Evolutionary conservation across 2,797 vertebrate species (phyloP).

Genomic region (Bufotes viridis): DNA sequence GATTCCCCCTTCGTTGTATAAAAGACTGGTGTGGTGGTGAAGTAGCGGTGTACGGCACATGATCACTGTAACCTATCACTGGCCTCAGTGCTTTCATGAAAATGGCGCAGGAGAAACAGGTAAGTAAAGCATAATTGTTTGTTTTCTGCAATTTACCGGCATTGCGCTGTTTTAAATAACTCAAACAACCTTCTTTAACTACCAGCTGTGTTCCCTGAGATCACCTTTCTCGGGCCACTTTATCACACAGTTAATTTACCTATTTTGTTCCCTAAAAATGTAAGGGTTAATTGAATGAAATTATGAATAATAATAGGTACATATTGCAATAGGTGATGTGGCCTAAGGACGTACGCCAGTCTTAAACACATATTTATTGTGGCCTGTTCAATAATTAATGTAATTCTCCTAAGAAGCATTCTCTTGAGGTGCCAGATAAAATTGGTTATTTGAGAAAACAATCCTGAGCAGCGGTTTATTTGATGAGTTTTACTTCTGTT

Average conservation of each 20-base stretch:
- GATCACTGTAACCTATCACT: no score
- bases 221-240: not conserved
- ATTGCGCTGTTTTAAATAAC: no score
- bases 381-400: conserved; percentile 29
- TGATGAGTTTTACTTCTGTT: conserved; percentile 40
- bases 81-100: no score
- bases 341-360: not conserved
- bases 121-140: no score
- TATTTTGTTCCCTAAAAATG: not conserved
- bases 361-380: conserved; percentile 5
- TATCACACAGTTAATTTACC: not conserved
- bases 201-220: not conserved
- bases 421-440: conserved; percentile 23
- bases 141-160: no score
- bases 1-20: no score
- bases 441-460: conserved; percentile 34
- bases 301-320: not conserved
- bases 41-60: no score
- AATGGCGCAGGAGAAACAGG: no score
- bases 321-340: not conserved
- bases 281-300: not conserved
- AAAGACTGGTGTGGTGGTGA: no score
- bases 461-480: conserved; percentile 15
- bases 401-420: conserved; percentile 13
- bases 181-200: not conserved